phyloP scores from a whole-genome alignment of 2,888 invertebrate species.

The Chloromyia formosa region DNA sequence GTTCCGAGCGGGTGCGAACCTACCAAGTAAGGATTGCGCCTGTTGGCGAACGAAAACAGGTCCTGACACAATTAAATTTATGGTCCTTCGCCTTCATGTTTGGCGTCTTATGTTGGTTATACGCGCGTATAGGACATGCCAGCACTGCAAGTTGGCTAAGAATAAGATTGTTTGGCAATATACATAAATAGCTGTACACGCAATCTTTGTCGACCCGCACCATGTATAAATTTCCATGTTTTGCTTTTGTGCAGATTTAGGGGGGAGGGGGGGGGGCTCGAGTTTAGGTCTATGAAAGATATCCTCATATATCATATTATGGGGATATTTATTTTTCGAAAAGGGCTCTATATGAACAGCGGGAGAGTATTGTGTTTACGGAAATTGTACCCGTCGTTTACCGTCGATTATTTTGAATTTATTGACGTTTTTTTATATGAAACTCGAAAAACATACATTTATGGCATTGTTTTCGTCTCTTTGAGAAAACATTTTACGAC shows the following conservation, averaged over 20 bases:
- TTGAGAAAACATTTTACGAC: no score
- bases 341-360: neutral
- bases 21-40: neutral
- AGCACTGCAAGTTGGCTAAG: neutral
- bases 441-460: neutral
- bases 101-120: conserved; percentile 7
- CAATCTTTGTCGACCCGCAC: no score
- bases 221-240: conserved; percentile 3
- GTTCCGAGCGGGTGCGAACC: neutral
- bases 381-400: neutral
- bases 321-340: neutral
- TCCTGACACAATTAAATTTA: conserved; percentile 40
- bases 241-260: conserved; percentile 3
- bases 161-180: neutral
- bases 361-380: conserved; percentile 1
- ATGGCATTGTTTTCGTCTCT: no score
- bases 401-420: neutral
- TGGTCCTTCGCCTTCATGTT: conserved; percentile 19
- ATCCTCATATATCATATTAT: neutral
- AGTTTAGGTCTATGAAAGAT: neutral
- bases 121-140: neutral
- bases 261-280: neutral
- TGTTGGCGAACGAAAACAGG: conserved; percentile 7
- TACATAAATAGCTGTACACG: neutral
- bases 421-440: neutral